These are phyloP conservation scores for Lasaia peninsularis DNA, from an alignment of 1,140 invertebrate species.

Conservation along the genomic window DNA sequence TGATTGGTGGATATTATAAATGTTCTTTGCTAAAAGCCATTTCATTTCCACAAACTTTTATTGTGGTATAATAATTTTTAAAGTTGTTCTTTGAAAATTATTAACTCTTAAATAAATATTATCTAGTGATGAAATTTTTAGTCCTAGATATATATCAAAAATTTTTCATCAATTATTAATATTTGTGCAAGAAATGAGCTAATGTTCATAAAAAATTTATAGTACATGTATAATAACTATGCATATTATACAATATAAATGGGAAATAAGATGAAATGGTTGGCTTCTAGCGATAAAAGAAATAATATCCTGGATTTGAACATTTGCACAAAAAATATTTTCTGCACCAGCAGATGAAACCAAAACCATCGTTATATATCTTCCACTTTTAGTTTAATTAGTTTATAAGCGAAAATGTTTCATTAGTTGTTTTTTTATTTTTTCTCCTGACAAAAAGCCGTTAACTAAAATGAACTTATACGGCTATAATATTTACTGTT, in stretches of 20 bases:
- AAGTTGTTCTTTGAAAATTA: no score
- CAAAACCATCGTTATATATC: constrained; percentile 16
- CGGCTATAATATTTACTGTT: constrained; percentile 13
- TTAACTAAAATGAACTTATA: constrained; percentile 12
- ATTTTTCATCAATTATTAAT: no score
- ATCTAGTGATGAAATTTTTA: no score
- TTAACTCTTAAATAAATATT: no score
- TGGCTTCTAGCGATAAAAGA: background rate
- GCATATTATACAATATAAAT: no score
- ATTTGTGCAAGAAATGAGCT: no score
- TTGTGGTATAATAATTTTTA: no score
- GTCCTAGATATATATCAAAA: no score
- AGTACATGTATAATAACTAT: no score
- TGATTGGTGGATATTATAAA: background rate
- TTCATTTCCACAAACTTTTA: background rate
- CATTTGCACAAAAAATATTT: background rate
- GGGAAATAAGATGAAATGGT: no score
- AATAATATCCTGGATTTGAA: constrained; percentile 7
- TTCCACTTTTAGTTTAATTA: constrained; percentile 20
- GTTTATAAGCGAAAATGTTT: constrained; percentile 18
- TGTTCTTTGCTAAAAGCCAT: background rate
- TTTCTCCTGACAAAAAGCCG: constrained; percentile 9
- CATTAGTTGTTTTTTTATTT: constrained; percentile 11
- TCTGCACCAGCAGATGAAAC: constrained; percentile 12
- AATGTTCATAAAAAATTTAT: no score